A percentile compares a stretch with the other conserved stretches of the same genome.
phyloP scores from a whole-genome alignment of 64 coral and sea anemone species.

The Dendronephthya gigantea region DNA sequence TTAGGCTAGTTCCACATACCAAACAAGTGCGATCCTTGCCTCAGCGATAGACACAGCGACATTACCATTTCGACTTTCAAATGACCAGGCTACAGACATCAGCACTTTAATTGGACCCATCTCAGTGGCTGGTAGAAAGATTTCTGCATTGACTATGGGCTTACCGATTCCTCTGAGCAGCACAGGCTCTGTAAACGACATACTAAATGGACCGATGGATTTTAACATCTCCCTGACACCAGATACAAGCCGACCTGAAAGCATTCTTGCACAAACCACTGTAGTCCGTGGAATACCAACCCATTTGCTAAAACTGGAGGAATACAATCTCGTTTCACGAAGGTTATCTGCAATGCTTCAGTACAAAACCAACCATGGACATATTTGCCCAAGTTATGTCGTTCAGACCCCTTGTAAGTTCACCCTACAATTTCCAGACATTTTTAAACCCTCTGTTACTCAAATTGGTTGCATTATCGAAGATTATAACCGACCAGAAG shows the following conservation, averaged over 20 bases:
- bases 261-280: constrained; percentile 56
- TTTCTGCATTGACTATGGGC: constrained; percentile 35
- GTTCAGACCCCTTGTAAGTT: constrained; percentile 40
- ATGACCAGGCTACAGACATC: constrained; percentile 42
- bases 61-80: constrained; percentile 53
- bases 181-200: neutral
- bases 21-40: constrained; percentile 68
- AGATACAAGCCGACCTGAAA: constrained; percentile 25
- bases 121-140: constrained; percentile 51
- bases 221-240: constrained; percentile 42
- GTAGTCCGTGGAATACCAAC: constrained; percentile 38
- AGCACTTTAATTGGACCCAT: constrained; percentile 45
- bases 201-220: constrained; percentile 21
- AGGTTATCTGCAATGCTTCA: constrained; percentile 35
- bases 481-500: constrained; percentile 34
- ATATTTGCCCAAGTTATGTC: constrained; percentile 28
- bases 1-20: constrained; percentile 51
- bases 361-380: constrained; percentile 24
- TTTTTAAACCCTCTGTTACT: constrained; percentile 46
- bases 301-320: constrained; percentile 11
- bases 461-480: constrained; percentile 36
- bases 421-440: constrained; percentile 61
- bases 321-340: constrained; percentile 30
- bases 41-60: constrained; percentile 59
- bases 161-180: constrained; percentile 57